These are phyloP conservation scores for Fregetta grallaria DNA, from an alignment of 2,113 vertebrate species.

Conservation along the genomic window DNA sequence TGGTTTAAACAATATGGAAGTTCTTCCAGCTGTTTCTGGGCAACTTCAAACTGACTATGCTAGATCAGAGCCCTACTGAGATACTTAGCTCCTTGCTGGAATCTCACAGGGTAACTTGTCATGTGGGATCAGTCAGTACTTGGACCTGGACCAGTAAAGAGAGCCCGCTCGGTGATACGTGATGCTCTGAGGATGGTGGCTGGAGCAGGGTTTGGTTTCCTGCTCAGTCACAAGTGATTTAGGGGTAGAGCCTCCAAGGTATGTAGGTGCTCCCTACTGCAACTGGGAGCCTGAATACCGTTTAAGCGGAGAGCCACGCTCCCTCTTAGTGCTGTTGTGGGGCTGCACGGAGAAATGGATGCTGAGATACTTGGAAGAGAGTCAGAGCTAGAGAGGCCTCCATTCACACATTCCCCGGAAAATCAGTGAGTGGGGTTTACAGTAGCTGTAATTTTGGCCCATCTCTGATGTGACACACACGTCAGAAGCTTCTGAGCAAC, in stretches of 20 bases:
- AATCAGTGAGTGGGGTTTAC: not conserved
- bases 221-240: not conserved
- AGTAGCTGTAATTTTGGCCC: not conserved
- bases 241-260: not conserved
- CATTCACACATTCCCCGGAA: not conserved
- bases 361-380: not conserved
- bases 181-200: not conserved
- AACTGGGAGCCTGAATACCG: not conserved
- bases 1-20: conserved; percentile 32
- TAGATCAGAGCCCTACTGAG: not conserved
- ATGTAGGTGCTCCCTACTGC: not conserved
- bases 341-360: not conserved
- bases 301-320: not conserved
- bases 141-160: not conserved
- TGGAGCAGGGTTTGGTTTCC: not conserved
- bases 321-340: not conserved
- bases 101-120: not conserved
- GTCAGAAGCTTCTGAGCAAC: not conserved
- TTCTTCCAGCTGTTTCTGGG: conserved; percentile 33
- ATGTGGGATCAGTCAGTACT: not conserved
- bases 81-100: not conserved
- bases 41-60: not conserved
- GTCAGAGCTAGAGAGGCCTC: not conserved
- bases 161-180: not conserved
- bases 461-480: not conserved